Base-by-base conservation (phyloP, 2,888 invertebrate species). In the Hypolimnas misippus region DNA sequence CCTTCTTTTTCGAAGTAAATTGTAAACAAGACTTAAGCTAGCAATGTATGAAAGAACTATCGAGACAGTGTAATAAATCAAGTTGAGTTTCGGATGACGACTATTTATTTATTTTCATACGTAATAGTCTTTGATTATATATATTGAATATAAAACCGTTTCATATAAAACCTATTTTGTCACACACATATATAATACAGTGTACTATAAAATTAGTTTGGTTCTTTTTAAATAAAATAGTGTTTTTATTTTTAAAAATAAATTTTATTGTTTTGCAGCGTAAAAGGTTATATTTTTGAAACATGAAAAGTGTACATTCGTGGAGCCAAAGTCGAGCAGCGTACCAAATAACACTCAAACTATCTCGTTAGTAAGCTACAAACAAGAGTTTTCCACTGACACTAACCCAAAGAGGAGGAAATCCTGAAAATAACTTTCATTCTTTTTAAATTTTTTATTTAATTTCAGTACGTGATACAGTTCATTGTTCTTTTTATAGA, bases 281-380 rank as follows among this genome's bases (percentile, higher is more conserved):
- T 52, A 52, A 35, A 7, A 10, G n/a, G 21, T 33, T 52, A 10
- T 33, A 17, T 33, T 52, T 14, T 52, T 17, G 33, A 33, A 35
- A 53, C 35, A 19, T 17, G 10, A 40, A 40, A 40, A 54, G 49
- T 49, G 25, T 49, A 29, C 49, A 49, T 29, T 49, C 6, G 29
- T 49, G 8, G 7, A 29, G 14, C 29, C 14, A 49, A 49, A 49
- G 49, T 49, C 49, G 49, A 29, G 49, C 25, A 49, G 49, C 49
- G 49, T 29, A 49, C 49, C 25, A 29, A 49, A 29, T 49, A 49
- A 29, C 49, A 49, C 49, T 49, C 29, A 29, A 29, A 49, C 49
- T 14, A 49, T 29, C 49, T 49, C 49, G 49, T 49, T 49, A 29
- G 49, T 25, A 49, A 49, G 29, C 49, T 49, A 8, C 49, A 29